Evolutionary conservation across 2,797 vertebrate genomes (phyloP).

Genomic region (Acrossocheilus fasciatus): DNA sequence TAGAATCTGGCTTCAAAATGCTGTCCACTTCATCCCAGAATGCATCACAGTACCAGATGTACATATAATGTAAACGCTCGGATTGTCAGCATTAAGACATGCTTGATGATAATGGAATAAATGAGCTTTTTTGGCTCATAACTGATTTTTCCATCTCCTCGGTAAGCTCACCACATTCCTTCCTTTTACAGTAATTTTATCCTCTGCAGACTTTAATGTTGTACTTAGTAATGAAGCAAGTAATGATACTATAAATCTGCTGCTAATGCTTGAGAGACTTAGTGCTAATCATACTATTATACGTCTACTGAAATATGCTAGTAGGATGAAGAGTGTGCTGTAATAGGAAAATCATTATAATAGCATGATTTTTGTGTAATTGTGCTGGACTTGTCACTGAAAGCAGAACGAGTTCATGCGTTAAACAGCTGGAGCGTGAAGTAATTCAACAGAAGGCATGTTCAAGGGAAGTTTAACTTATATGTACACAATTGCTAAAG

Average conservation of each 20-base stretch:
- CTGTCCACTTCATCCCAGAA: constrained; percentile 8
- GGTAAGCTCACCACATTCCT: constrained; percentile 37
- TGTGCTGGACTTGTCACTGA: background rate
- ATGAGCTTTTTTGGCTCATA: constrained; percentile 36
- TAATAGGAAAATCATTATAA: constrained; percentile 25
- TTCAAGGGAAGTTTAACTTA: background rate
- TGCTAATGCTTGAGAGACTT: constrained; percentile 28
- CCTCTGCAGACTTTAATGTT: constrained; percentile 44
- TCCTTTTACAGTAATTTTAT: constrained; percentile 44
- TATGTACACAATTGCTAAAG: background rate
- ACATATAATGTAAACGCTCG: constrained; percentile 21
- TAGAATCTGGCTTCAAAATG: background rate
- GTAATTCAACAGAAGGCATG: background rate
- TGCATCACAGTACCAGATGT: constrained; percentile 24
- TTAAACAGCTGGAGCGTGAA: background rate
- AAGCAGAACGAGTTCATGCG: background rate
- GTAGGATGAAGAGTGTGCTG: background rate
- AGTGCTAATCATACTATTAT: constrained; percentile 42
- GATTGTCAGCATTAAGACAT: constrained; percentile 11
- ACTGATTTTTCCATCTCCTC: constrained; percentile 25
- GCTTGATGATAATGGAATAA: constrained; percentile 44
- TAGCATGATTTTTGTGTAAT: background rate
- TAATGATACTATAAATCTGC: constrained; percentile 50
- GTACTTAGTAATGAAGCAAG: constrained; percentile 47
- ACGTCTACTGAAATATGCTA: constrained; percentile 11